phyloP scores from a whole-genome alignment of 2,113 vertebrate species.

The Caloenas nicobarica region DNA sequence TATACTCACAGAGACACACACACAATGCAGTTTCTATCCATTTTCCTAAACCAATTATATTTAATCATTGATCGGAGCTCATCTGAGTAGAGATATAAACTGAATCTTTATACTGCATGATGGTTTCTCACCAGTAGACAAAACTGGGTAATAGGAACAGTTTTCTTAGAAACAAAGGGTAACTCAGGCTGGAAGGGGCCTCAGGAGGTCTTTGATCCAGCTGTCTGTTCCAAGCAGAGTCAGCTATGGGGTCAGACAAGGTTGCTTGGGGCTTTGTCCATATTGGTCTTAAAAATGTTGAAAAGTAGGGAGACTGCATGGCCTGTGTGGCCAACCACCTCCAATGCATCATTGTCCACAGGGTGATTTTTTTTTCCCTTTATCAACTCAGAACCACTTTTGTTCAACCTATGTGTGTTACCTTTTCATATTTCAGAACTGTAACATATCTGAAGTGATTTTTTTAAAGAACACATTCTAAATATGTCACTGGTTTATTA shows the following conservation, averaged over 20 bases:
- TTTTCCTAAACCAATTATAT: background rate
- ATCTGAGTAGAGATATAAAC: background rate
- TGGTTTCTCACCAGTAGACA: background rate
- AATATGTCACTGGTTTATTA: background rate
- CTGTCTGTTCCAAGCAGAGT: background rate
- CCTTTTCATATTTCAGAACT: background rate
- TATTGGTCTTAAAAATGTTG: background rate
- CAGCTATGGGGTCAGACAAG: background rate
- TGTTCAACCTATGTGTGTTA: background rate
- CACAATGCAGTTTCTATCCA: background rate
- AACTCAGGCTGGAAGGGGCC: background rate
- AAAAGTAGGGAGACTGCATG: background rate
- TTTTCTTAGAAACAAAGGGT: background rate
- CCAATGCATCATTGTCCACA: background rate
- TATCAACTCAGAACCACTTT: background rate
- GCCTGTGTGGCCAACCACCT: background rate
- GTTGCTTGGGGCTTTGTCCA: background rate
- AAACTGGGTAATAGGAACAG: background rate
- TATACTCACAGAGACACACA: background rate
- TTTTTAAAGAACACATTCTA: background rate
- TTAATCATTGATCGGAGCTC: background rate
- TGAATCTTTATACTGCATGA: background rate
- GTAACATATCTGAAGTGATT: background rate
- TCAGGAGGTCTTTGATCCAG: background rate
- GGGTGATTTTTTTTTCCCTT: accelerated